Evolutionary conservation across 2,888 invertebrate species (phyloP).

Genomic region (Eupithecia vulgata): DNA sequence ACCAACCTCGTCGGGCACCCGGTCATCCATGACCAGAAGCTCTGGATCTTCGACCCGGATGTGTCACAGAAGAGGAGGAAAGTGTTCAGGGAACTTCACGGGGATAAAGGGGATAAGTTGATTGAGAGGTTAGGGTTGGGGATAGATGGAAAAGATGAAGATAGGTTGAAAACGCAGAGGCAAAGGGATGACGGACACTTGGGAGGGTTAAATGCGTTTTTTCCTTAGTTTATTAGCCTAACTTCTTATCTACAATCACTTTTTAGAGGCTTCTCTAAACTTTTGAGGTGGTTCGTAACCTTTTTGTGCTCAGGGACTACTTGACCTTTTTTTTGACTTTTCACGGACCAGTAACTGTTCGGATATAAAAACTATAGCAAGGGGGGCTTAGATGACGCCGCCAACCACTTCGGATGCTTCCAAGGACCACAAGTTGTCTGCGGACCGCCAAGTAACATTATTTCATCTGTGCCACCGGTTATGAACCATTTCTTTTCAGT

Average conservation of each 20-base stretch:
- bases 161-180: slow-evolving; percentile 79
- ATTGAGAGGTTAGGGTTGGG: slow-evolving; percentile 87
- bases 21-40: slow-evolving; percentile 81
- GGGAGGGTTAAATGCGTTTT: slow-evolving; percentile 75
- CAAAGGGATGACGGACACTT: slow-evolving; percentile 84
- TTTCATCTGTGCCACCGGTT: no score
- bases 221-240: slow-evolving; percentile 51
- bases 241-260: background rate
- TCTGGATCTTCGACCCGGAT: slow-evolving; percentile 87
- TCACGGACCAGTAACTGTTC: no score
- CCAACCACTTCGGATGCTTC: no score
- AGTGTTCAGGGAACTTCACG: slow-evolving; percentile 85
- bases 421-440: no score
- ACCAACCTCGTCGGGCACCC: slow-evolving; percentile 86
- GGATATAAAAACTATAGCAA: no score
- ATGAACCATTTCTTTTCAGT: no score
- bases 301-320: no score
- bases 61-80: slow-evolving; percentile 83
- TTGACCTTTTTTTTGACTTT: no score
- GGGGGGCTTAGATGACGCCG: no score
- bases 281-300: no score
- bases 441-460: no score
- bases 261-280: background rate
- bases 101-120: slow-evolving; percentile 85
- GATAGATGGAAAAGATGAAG: slow-evolving; percentile 84